Percentiles rank a stretch among this genome's conserved stretches.
phyloP scores from a whole-genome alignment of 2,113 vertebrate genomes.

The Cisticola juncidis region DNA sequence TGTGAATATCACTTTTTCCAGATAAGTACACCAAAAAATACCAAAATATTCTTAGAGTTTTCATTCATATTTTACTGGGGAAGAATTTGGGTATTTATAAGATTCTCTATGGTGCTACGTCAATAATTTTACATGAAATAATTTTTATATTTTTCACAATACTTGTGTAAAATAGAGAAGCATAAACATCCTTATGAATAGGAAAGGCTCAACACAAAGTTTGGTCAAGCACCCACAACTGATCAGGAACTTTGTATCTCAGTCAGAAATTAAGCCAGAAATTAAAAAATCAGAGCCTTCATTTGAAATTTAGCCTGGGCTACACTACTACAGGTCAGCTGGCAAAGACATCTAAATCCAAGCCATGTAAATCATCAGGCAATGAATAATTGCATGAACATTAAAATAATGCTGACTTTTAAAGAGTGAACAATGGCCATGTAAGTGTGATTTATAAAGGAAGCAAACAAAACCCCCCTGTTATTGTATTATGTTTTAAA shows the following conservation, averaged over 20 bases:
- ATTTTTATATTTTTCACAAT: neutral
- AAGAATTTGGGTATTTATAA: neutral
- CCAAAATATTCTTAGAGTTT: neutral
- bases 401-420: neutral
- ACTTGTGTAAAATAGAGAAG: neutral
- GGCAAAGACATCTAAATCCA: neutral
- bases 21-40: neutral
- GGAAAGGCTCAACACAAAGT: neutral
- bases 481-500: neutral
- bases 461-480: neutral
- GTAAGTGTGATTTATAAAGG: neutral
- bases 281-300: neutral
- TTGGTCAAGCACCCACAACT: neutral
- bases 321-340: neutral
- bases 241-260: neutral
- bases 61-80: neutral
- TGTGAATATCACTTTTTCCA: neutral
- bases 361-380: neutral
- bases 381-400: neutral
- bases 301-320: neutral
- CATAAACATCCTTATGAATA: neutral
- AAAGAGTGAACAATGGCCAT: neutral
- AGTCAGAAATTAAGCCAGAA: neutral
- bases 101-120: neutral
- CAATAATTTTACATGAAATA: neutral